phyloP scores from a whole-genome alignment of 1,140 invertebrate genomes.

The Diabrotica virgifera region DNA sequence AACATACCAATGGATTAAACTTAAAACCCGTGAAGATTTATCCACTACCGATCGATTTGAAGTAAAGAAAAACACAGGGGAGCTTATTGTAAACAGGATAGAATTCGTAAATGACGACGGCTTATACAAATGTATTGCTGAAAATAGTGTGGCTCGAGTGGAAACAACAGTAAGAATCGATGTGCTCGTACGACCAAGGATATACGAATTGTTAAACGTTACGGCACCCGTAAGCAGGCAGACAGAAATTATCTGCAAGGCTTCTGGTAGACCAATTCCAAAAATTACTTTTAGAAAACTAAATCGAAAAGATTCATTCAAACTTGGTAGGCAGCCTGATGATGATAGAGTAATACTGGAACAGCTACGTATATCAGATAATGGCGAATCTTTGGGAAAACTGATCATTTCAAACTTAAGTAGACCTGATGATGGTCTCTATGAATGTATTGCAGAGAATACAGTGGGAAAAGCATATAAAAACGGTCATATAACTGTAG shows the following conservation, averaged over 20 bases:
- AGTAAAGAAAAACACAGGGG: conserved; percentile 66
- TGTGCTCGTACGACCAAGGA: conserved; percentile 74
- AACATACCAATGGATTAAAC: conserved; percentile 75
- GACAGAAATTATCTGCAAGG: conserved; percentile 69
- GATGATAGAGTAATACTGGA: conserved; percentile 14
- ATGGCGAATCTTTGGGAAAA: conserved; percentile 59
- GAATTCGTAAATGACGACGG: conserved; percentile 70
- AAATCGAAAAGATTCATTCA: conserved; percentile 56
- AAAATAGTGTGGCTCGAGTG: conserved; percentile 73
- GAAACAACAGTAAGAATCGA: conserved; percentile 62
- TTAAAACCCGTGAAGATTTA: conserved; percentile 62
- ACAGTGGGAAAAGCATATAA: conserved; percentile 68
- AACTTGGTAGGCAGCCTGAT: conserved; percentile 55
- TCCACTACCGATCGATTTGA: conserved; percentile 67
- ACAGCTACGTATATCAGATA: conserved; percentile 9
- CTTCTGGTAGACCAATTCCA: conserved; percentile 74
- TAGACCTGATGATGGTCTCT: conserved; percentile 80
- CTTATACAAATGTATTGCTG: conserved; percentile 77
- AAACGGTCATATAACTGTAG: conserved; percentile 79
- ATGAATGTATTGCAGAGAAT: conserved; percentile 82
- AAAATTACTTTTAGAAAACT: conserved; percentile 69
- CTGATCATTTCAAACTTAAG: conserved; percentile 61
- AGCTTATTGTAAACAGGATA: conserved; percentile 72
- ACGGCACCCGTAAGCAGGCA: conserved; percentile 63
- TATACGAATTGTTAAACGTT: conserved; percentile 73